Conservation (phyloP, 2,888 invertebrate species). For the Agriotes lineatus region DNA sequence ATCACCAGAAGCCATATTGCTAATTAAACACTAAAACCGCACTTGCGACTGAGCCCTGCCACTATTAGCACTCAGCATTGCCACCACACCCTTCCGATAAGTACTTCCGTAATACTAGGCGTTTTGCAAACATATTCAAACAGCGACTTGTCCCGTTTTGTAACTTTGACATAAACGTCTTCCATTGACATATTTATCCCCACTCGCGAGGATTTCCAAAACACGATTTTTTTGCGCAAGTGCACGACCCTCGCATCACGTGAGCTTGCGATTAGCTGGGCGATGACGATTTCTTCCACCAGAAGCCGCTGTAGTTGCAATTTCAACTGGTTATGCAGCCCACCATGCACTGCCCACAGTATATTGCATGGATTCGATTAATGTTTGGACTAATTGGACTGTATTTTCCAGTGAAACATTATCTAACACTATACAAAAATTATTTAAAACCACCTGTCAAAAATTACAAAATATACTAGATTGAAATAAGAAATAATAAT, state of each 20-base stretch:
- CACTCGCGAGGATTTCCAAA: conserved; percentile 47
- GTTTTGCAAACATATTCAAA: conserved; percentile 49
- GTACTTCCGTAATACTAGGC: conserved; percentile 3
- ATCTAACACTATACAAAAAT: too few species aligned
- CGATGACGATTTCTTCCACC: too few species aligned
- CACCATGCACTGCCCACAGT: too few species aligned
- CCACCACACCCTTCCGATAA: conserved; percentile 19
- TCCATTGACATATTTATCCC: conserved; percentile 62
- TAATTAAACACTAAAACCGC: conserved; percentile 51
- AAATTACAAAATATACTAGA: too few species aligned
- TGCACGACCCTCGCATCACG: conserved; percentile 11
- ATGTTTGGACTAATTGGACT: too few species aligned
- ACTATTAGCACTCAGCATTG: conserved; percentile 28
- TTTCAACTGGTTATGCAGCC: too few species aligned
- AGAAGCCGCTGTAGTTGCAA: too few species aligned
- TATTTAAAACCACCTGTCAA: too few species aligned
- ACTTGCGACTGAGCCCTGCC: conserved; percentile 18
- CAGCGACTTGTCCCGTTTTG: conserved; percentile 66
- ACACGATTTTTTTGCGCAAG: conserved; percentile 24
- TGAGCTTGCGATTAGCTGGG: too few species aligned
- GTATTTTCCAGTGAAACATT: too few species aligned
- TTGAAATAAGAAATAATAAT: too few species aligned
- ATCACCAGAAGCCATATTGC: conserved; percentile 87
- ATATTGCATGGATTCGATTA: too few species aligned
- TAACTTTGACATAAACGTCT: conserved; percentile 61